Percentiles rank a stretch among this genome's conserved stretches.
phyloP scores from a whole-genome alignment of 2,888 invertebrate species.

The Agrochola litura region DNA sequence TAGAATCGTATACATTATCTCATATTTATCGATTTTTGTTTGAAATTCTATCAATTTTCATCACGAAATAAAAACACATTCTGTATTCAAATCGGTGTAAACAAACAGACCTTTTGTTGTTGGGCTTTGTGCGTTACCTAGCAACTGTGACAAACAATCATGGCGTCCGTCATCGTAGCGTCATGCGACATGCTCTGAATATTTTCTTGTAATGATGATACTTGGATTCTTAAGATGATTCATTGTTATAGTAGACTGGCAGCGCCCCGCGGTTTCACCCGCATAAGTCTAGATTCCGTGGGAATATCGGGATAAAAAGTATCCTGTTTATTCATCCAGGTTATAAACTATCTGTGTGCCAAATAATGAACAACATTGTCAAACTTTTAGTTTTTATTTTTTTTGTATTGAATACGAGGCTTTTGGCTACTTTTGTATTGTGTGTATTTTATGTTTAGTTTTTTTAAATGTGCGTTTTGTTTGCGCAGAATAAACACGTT shows the following conservation, averaged over 20 bases:
- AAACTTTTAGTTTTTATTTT: too few species aligned
- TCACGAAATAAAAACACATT: constrained; percentile 5
- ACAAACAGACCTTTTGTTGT: constrained; percentile 5
- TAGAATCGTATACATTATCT: constrained; percentile 6
- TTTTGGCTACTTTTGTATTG: too few species aligned
- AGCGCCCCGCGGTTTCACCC: too few species aligned
- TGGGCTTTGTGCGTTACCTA: constrained; percentile 42
- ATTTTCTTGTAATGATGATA: constrained; percentile 2
- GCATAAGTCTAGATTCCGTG: too few species aligned
- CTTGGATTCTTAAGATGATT: constrained; percentile 9
- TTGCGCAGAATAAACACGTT: too few species aligned
- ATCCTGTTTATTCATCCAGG: too few species aligned
- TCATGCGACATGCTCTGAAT: constrained; percentile 32
- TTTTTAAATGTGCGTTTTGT: too few species aligned
- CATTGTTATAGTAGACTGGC: not conserved
- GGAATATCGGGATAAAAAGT: too few species aligned
- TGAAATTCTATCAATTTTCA: constrained; percentile 24
- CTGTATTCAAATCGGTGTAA: not conserved
- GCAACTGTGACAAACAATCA: constrained; percentile 46
- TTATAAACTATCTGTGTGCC: too few species aligned
- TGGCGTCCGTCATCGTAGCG: constrained; percentile 4
- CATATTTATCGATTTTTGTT: not conserved
- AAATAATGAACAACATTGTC: too few species aligned
- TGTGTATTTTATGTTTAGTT: too few species aligned
- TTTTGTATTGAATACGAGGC: too few species aligned